These are phyloP conservation scores for Chrysaora quinquecirrha DNA, from an alignment of 30 jellyfish, hydroid and myxozoan genomes.

Conservation along the genomic window DNA sequence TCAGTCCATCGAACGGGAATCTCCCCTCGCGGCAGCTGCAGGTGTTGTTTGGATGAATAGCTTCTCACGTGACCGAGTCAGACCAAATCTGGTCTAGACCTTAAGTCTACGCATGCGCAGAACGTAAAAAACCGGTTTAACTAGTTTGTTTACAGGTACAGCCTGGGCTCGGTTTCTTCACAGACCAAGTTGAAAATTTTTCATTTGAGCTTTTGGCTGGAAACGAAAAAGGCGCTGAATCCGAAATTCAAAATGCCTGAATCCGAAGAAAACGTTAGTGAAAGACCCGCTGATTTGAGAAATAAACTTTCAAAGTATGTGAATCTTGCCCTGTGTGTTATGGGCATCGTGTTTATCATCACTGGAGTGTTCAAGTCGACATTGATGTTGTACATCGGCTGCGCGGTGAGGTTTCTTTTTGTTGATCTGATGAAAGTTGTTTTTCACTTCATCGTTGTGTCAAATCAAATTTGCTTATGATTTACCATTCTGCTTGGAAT, in stretches of 20 bases:
- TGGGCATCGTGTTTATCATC: conserved; percentile 55
- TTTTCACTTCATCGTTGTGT: no score
- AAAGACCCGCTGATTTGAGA: conserved; percentile 20
- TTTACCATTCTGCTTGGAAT: no score
- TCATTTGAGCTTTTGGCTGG: neutral
- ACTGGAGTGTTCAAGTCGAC: conserved; percentile 73
- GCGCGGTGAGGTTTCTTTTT: conserved; percentile 60
- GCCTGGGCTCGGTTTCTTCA: no score
- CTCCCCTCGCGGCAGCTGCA: no score
- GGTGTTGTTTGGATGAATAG: neutral
- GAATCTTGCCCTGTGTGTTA: conserved; percentile 63
- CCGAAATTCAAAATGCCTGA: neutral
- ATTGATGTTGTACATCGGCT: conserved; percentile 66
- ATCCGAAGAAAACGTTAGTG: conserved; percentile 23
- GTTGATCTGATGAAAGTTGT: no score
- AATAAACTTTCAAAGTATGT: conserved; percentile 41
- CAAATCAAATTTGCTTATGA: no score
- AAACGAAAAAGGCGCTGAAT: neutral
- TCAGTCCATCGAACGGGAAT: no score
- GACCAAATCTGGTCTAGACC: conserved; percentile 76
- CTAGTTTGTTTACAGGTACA: conserved; percentile 24
- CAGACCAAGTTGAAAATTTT: neutral
- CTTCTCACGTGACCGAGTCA: conserved; percentile 64
- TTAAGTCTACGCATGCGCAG: conserved; percentile 50
- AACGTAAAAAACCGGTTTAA: conserved; percentile 24